Base-by-base conservation (phyloP, 2,888 invertebrate species). In the Copidosoma aretas region DNA sequence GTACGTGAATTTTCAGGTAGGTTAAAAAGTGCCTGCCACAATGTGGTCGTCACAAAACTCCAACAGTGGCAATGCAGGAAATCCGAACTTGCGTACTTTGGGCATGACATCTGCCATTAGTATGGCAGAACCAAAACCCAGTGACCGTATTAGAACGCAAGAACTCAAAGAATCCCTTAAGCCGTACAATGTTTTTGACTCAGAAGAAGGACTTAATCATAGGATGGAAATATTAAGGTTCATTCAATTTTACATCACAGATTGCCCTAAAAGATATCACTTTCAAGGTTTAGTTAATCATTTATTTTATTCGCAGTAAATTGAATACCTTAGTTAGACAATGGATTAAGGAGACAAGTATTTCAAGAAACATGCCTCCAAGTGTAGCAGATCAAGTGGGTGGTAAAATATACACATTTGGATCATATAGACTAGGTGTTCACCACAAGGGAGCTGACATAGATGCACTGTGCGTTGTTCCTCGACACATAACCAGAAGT, bases 381-480 rank as follows among this genome's bases (percentile, higher is more conserved):
- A 71, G 65, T 63, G 68, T 68, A 52, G 71, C 68, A 19, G 68
- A 99, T 98, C n/a, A 91, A 75, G 93, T 98, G 68, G 98, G 98
- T 24, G 99, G 99, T 4, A 98, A 98, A 86, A 96, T 99, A 71
- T 99, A 96, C 82, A 99, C 99, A 17, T 99, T 99, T 85, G 99
- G 99, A 57, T 98, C 98, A 66, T 99, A 98, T 83, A 88, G 95
- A 75, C 88, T 94, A 76, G 94, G 99, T 77, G 98, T 98, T 10
- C 98, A 98, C 83, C 96, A 96, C 78, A 92, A 94, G 85, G 98
- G 98, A 46, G 98, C 98, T 72, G 99, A 99, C 87, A 99, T 99
- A 78, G 99, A 99, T 87, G 98, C 98, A 0, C 84, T 99, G 32
- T 98, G 98, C 85, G 98, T 99, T 24, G 98, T 95, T 32, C 99